Evolutionary conservation across 1,140 invertebrate genomes (phyloP).

Genomic region (Scaptomyza montana): DNA sequence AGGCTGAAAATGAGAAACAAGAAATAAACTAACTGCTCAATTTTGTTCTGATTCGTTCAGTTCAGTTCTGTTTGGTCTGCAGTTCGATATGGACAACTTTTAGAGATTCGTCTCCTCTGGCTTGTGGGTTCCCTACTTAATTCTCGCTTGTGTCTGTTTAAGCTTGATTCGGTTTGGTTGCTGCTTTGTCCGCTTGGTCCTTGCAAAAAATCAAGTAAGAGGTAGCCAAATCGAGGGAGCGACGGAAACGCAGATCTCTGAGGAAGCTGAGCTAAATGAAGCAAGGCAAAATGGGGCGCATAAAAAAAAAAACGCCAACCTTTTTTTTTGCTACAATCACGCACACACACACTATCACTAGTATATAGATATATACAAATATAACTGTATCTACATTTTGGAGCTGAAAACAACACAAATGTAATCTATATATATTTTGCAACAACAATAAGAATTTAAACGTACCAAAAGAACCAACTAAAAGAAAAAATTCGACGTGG

Average conservation of each 20-base stretch:
- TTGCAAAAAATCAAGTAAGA: slow-evolving; percentile 5
- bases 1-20: too few relatives aligned
- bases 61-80: neutral
- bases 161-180: slow-evolving; percentile 6
- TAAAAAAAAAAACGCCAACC: slow-evolving; percentile 21
- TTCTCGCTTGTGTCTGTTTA: neutral
- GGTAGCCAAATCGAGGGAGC: neutral
- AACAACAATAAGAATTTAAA: slow-evolving; percentile 38
- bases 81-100: slow-evolving; percentile 24
- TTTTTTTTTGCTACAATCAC: slow-evolving; percentile 22
- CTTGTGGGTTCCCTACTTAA: neutral
- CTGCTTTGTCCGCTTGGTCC: slow-evolving; percentile 6
- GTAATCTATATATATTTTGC: slow-evolving; percentile 53
- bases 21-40: neutral
- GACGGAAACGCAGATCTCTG: neutral
- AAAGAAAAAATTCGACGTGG: slow-evolving; percentile 2
- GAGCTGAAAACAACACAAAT: slow-evolving; percentile 48
- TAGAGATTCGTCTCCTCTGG: slow-evolving; percentile 12
- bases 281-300: slow-evolving; percentile 47
- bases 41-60: too few relatives aligned
- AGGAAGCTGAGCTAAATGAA: slow-evolving; percentile 46
- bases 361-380: slow-evolving; percentile 8
- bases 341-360: neutral
- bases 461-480: slow-evolving; percentile 8
- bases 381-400: slow-evolving; percentile 33